Evolutionary conservation across 2,888 invertebrate species (phyloP).

Genomic region (Conus canariensis): DNA sequence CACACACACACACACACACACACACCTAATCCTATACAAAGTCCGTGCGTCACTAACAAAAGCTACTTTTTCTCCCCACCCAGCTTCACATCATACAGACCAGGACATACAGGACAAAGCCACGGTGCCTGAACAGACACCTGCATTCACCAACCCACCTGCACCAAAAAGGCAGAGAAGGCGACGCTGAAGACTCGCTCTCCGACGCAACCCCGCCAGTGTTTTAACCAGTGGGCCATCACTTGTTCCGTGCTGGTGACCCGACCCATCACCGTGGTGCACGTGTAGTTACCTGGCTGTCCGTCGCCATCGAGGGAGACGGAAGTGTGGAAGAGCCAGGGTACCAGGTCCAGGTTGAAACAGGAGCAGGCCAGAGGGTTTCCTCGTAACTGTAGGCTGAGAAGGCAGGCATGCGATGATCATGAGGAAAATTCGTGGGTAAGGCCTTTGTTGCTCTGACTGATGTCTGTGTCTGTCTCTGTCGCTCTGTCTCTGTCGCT

Average conservation of each 20-base stretch:
- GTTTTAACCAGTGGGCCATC: not conserved
- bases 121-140: not conserved
- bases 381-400: not conserved
- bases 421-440: too few relatives aligned
- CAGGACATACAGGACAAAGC: too few relatives aligned
- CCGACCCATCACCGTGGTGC: not conserved
- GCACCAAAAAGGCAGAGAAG: not conserved
- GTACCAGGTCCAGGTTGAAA: conserved; percentile 6
- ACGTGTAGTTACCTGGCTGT: conserved; percentile 19
- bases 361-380: conserved; percentile 16
- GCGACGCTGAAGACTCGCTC: not conserved
- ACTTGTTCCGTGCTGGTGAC: not conserved
- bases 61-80: too few relatives aligned
- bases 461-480: too few relatives aligned
- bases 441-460: too few relatives aligned
- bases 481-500: too few relatives aligned
- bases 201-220: conserved; percentile 22
- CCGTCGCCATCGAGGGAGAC: conserved; percentile 8
- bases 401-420: too few relatives aligned
- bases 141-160: not conserved
- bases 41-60: too few relatives aligned
- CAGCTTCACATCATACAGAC: too few relatives aligned
- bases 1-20: too few relatives aligned
- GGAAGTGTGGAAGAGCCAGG: not conserved
- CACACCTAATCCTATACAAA: too few relatives aligned